These are phyloP conservation scores for Enteromius anoplus DNA, from an alignment of 2,797 vertebrate genomes.

Conservation along the genomic window DNA sequence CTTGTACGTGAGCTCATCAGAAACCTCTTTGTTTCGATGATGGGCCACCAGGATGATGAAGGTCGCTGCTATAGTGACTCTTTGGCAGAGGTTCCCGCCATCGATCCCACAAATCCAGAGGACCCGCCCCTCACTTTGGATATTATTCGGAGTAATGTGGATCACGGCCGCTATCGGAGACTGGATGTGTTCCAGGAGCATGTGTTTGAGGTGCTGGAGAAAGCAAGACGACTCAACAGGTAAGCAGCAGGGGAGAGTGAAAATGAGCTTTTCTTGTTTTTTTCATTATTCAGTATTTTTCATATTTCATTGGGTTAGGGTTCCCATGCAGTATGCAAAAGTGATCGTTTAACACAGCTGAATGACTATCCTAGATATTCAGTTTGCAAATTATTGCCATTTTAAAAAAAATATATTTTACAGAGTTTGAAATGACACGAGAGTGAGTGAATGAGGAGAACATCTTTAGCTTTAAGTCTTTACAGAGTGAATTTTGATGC, in stretches of 20 bases:
- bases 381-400: not conserved
- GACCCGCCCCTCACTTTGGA: conserved; percentile 92
- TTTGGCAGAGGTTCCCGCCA: conserved; percentile 92
- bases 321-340: too few species aligned
- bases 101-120: conserved; percentile 87
- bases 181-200: conserved; percentile 98
- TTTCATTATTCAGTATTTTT: too few species aligned
- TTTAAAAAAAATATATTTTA: not conserved
- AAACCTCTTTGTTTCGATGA: conserved; percentile 95
- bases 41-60: conserved; percentile 98
- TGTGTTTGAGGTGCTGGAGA: conserved; percentile 96
- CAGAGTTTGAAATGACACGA: not conserved
- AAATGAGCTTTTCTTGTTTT: not conserved
- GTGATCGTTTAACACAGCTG: not conserved
- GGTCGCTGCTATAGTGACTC: conserved; percentile 98
- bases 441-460: not conserved
- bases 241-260: conserved; percentile 61
- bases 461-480: not conserved
- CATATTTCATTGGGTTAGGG: not conserved
- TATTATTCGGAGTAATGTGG: conserved; percentile 90
- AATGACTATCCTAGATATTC: not conserved
- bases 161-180: conserved; percentile 90
- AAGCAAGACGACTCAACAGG: conserved; percentile 93
- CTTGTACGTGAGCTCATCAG: conserved; percentile 95
- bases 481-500: not conserved